Evolutionary conservation across 2,113 vertebrate genomes (phyloP), one percentile per base, ranked within the genome.

Genomic region (Gavialis gangeticus): DNA sequence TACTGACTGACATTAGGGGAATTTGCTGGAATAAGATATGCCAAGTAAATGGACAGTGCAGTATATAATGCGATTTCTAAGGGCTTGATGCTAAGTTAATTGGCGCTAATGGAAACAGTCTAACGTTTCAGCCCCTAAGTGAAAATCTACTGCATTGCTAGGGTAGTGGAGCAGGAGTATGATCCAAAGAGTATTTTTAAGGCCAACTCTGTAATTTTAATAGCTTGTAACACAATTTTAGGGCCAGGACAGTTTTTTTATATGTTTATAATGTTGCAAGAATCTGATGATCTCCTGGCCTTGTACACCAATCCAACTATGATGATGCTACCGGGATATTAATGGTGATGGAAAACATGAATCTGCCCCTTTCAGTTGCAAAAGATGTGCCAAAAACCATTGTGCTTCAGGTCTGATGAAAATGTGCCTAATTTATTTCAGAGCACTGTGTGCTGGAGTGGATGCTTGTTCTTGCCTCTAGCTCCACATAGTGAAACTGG

Each of bases 391-490:
- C 59, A 92, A 73, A 91, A 84, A 86, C 25, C 22, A 85, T 34
- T 60, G n/a, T 55, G 82, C 3, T 34, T 82, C 58, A 75, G 37
- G 94, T 78, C 19, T 22, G 55, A 91, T 34, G 22, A 82, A 37
- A 25, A n/a, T n/a, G 13, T 21, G 24, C 28, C 34, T 60, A 1
- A 3, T 62, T 80, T 21, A 5, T 64, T 28, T 6, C 2, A 77
- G 79, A n/a, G 19, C 28, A 30, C 1, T 0, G 9, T 86, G 62
- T 2, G 2, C n/a, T 80, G 56, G 78, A 25, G 7, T 34, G 58
- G 94, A 75, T 85, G 77, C 55, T 67, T 87, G 94, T 60, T 90
- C 5, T 1, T 79, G 87, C 6, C 28, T 91, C 92, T 94, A 90
- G 79, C 66, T 91, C 91, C 91, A 3, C 76, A 46, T 58, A 75